These are phyloP conservation scores for Centropus bengalensis DNA, from an alignment of 2,113 vertebrate genomes.

Conservation along the genomic window DNA sequence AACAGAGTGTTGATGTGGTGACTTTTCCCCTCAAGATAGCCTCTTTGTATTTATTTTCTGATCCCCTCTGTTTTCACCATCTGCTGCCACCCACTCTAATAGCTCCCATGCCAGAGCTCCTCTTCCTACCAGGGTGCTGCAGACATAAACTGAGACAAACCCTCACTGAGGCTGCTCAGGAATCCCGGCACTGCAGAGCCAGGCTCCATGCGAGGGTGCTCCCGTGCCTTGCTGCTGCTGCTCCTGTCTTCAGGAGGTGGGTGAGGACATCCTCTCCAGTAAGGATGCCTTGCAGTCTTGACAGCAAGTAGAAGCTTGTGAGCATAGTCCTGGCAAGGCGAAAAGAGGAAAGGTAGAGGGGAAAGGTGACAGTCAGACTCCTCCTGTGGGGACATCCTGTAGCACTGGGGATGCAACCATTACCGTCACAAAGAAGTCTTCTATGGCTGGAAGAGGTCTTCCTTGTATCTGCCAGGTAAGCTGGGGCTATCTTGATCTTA, in stretches of 20 bases:
- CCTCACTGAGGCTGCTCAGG: background rate
- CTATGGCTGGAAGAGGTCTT: background rate
- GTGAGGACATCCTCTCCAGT: background rate
- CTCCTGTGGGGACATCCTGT: background rate
- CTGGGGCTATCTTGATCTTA: background rate
- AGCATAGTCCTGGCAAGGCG: background rate
- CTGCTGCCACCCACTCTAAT: slow-evolving; percentile 67
- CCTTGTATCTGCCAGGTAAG: background rate
- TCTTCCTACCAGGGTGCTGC: slow-evolving; percentile 29
- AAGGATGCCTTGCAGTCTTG: background rate
- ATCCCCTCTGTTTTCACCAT: slow-evolving; percentile 66
- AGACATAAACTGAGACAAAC: background rate
- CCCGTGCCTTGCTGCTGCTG: background rate
- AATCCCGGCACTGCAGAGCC: background rate
- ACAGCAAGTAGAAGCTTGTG: background rate
- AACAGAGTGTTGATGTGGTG: slow-evolving; percentile 52
- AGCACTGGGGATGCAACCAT: accelerated
- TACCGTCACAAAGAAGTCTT: background rate
- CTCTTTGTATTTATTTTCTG: slow-evolving; percentile 70
- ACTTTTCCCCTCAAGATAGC: slow-evolving; percentile 64
- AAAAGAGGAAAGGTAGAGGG: background rate
- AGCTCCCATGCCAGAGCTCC: slow-evolving; percentile 55
- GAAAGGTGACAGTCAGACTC: background rate
- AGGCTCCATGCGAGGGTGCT: background rate
- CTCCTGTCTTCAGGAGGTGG: background rate